A percentile compares a stretch with the other conserved stretches of the same genome.
Evolutionary conservation across 2,113 vertebrate species (phyloP).

Genomic region (Galbula dea): DNA sequence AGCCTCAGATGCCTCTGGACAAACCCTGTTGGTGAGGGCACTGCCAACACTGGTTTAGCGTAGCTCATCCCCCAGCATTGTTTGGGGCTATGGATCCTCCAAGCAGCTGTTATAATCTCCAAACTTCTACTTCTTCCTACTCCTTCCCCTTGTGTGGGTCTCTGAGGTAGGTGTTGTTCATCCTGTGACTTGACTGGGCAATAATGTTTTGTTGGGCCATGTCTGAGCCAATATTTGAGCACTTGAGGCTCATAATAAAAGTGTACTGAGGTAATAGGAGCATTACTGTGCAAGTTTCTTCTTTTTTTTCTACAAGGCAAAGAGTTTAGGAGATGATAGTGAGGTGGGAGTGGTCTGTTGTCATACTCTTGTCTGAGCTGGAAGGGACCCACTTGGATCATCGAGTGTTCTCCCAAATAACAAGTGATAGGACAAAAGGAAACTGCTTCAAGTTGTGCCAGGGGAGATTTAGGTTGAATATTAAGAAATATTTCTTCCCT

Average conservation of each 20-base stretch:
- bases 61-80: fast-evolving
- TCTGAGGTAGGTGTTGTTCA: not conserved
- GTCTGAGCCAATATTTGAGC: too few species aligned
- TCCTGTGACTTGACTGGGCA: not conserved
- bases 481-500: not conserved
- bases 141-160: fast-evolving
- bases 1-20: not conserved
- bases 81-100: fast-evolving
- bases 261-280: not conserved
- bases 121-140: fast-evolving
- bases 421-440: not conserved
- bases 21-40: fast-evolving
- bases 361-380: too few species aligned
- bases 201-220: not conserved
- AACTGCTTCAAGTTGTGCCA: not conserved
- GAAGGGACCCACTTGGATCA: too few species aligned
- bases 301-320: not conserved
- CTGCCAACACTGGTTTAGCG: not conserved
- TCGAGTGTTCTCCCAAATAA: not conserved
- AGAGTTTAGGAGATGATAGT: not conserved
- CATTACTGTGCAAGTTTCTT: too few species aligned
- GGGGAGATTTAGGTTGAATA: not conserved
- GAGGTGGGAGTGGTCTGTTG: not conserved
- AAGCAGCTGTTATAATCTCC: not conserved
- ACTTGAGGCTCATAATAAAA: too few species aligned